A percentile compares a stretch with the other conserved stretches of the same genome.
Evolutionary conservation across 92 coral and sea anemone species (phyloP).

Genomic region (Siderastrea radians): DNA sequence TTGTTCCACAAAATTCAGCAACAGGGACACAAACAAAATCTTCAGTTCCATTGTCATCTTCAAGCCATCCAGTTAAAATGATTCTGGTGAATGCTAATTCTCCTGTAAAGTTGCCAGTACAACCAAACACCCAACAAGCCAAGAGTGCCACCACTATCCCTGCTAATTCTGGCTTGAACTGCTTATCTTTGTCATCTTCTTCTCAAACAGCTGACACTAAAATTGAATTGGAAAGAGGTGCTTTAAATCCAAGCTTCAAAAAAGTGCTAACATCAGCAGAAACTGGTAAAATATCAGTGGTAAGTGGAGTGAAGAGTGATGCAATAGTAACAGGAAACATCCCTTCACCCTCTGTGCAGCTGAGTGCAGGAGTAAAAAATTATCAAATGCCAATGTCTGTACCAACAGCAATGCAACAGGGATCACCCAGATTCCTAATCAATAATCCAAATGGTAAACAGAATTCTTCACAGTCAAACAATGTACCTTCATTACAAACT

Average conservation of each 20-base stretch:
- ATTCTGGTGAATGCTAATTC: constrained; percentile 69
- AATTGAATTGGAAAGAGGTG: constrained; percentile 7
- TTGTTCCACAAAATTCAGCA: constrained; percentile 44
- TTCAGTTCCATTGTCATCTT: constrained; percentile 17
- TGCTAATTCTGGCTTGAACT: constrained; percentile 17
- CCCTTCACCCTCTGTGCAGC: neutral
- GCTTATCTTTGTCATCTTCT: neutral
- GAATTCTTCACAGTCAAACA: constrained; percentile 1
- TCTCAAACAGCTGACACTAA: constrained; percentile 13
- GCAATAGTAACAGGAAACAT: neutral
- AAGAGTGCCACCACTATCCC: constrained; percentile 1
- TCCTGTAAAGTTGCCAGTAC: constrained; percentile 19
- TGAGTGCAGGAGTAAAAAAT: neutral
- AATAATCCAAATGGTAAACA: constrained; percentile 16
- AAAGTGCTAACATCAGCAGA: neutral
- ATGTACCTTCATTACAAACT: constrained; percentile 30
- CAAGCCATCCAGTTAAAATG: constrained; percentile 62
- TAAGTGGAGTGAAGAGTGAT: constrained; percentile 25
- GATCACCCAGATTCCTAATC: constrained; percentile 1
- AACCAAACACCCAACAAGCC: neutral
- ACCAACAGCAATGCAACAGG: constrained; percentile 5
- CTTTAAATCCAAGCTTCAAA: constrained; percentile 1
- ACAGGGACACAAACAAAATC: constrained; percentile 38
- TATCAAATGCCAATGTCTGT: neutral
- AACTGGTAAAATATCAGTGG: neutral